A percentile compares a stretch with the other conserved stretches of the same genome.
phyloP scores from a whole-genome alignment of 2,113 vertebrate genomes.

The mouse (Mus musculus) region GRCm39 chrX:97048001-97048500 shows the following conservation, averaged over 20 bases:
- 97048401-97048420: neutral
- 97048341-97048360: neutral
- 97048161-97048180: constrained; percentile 11
- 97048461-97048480: neutral
- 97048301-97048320: constrained; percentile 13
- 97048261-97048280: constrained; percentile 18
- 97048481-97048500: neutral
- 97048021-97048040: neutral
- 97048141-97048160: neutral
- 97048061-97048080: neutral
- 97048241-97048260: neutral
- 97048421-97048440: neutral
- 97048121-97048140: neutral
- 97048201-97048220: neutral
- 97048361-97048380: neutral
- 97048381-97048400: neutral
- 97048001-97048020: neutral
- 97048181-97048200: neutral
- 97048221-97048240: neutral
- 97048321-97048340: neutral
- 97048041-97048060: neutral
- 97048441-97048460: neutral
- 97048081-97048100: neutral
- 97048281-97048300: neutral
- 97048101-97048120: neutral